These are phyloP conservation scores for Atrina japonica DNA, from an alignment of 2,888 invertebrate genomes.

Conservation along the genomic window DNA sequence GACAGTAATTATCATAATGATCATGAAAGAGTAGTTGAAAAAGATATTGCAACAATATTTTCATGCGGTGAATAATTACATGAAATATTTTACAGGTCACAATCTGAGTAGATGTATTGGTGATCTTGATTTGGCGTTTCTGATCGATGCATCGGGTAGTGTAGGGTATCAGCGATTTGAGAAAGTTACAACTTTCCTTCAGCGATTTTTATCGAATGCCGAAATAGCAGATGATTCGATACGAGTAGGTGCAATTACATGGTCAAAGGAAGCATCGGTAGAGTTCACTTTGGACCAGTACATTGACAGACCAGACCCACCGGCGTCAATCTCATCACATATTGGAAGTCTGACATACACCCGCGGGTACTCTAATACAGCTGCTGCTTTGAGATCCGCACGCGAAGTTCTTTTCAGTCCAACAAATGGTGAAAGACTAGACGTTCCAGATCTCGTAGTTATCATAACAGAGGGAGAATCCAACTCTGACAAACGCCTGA, in stretches of 20 bases:
- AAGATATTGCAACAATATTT: no score
- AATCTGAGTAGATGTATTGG: slow-evolving; percentile 23
- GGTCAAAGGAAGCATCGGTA: neutral
- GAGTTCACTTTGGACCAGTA: slow-evolving; percentile 23
- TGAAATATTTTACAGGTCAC: slow-evolving; percentile 6
- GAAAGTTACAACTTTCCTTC: slow-evolving; percentile 8
- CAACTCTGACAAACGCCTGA: slow-evolving; percentile 7
- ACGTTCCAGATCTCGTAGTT: slow-evolving; percentile 18
- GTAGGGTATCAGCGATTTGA: slow-evolving; percentile 20
- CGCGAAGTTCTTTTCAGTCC: slow-evolving; percentile 6
- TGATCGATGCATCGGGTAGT: slow-evolving; percentile 31
- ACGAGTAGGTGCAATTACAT: slow-evolving; percentile 17
- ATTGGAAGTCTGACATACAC: slow-evolving; percentile 18
- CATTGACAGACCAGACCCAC: neutral
- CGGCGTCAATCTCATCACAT: neutral
- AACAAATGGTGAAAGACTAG: slow-evolving; percentile 24
- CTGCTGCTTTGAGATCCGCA: slow-evolving; percentile 15
- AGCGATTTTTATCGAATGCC: slow-evolving; percentile 5
- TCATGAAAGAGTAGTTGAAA: no score
- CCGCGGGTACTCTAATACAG: slow-evolving; percentile 15
- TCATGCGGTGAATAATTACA: no score
- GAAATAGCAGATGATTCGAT: neutral
- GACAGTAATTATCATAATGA: no score
- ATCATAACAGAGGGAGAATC: slow-evolving; percentile 28
- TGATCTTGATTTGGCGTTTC: slow-evolving; percentile 17